Evolutionary conservation across 2,888 invertebrate genomes (phyloP).

Genomic region (Agonopterix arenella): DNA sequence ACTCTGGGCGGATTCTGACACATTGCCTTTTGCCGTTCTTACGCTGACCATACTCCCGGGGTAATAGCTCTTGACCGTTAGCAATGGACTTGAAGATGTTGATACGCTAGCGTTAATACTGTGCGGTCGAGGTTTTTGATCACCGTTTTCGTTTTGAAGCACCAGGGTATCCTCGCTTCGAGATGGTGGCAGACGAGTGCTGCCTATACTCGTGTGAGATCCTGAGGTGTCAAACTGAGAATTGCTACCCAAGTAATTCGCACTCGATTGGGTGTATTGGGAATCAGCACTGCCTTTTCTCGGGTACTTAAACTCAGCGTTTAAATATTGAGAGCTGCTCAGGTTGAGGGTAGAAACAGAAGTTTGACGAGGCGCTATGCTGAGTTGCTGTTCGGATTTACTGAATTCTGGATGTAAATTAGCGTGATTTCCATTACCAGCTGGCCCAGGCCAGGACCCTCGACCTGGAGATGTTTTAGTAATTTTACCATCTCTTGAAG

Average conservation of each 20-base stretch:
- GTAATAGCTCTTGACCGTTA: conserved; percentile 78
- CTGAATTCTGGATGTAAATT: conserved; percentile 84
- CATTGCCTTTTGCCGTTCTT: conserved; percentile 75
- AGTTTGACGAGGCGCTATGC: conserved; percentile 69
- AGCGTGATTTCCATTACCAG: conserved; percentile 71
- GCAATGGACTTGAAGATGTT: conserved; percentile 82
- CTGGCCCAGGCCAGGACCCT: conserved; percentile 92
- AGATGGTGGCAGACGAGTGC: conserved; percentile 81
- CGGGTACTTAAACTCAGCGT: conserved; percentile 59
- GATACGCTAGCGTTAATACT: conserved; percentile 79
- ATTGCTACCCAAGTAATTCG: conserved; percentile 55
- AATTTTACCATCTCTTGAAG: conserved; percentile 84
- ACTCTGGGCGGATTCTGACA: conserved; percentile 81
- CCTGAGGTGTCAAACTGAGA: conserved; percentile 61
- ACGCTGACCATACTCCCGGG: conserved; percentile 81
- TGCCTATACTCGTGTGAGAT: conserved; percentile 58
- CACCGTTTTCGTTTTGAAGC: conserved; percentile 51
- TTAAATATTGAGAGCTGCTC: conserved; percentile 73
- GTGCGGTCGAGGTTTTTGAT: conserved; percentile 74
- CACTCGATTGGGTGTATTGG: conserved; percentile 74
- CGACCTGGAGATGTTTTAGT: conserved; percentile 86
- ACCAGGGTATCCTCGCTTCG: conserved; percentile 87
- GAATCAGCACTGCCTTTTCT: conserved; percentile 79
- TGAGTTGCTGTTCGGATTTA: conserved; percentile 88
- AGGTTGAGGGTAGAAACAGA: conserved; percentile 71